phyloP scores from a whole-genome alignment of 2,113 vertebrate genomes.

The Aix galericulata region DNA sequence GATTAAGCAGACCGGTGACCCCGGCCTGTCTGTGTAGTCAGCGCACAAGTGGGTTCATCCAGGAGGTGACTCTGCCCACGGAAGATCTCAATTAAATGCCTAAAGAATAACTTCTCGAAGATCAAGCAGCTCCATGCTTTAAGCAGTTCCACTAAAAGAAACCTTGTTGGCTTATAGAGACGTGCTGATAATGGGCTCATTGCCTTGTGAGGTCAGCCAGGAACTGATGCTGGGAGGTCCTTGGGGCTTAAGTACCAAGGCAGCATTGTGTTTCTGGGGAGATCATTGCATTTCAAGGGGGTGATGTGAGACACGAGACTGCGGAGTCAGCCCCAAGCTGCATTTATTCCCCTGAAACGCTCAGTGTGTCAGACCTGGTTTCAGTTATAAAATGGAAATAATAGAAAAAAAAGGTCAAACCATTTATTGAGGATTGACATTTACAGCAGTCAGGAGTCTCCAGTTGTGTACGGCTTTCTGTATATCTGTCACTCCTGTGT shows the following conservation, averaged over 20 bases:
- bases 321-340: conserved; percentile 24
- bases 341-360: conserved; percentile 36
- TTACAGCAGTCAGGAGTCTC: conserved; percentile 35
- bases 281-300: conserved; percentile 30
- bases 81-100: conserved; percentile 29
- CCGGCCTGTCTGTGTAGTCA: not conserved
- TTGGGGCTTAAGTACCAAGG: conserved; percentile 16
- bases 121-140: not conserved
- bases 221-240: not conserved
- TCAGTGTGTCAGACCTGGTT: conserved; percentile 23
- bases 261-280: conserved; percentile 28
- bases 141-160: conserved; percentile 15
- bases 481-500: not conserved
- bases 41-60: not conserved
- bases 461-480: conserved; percentile 15
- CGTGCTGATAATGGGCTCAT: conserved; percentile 21
- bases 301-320: conserved; percentile 5
- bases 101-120: conserved; percentile 3
- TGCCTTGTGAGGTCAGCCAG: conserved; percentile 51
- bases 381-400: conserved; percentile 50
- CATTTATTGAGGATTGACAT: conserved; percentile 41
- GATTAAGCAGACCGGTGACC: not conserved
- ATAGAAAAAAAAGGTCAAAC: conserved; percentile 35
- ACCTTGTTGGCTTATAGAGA: not conserved
- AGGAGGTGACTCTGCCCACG: not conserved